A percentile compares a stretch with the other conserved stretches of the same genome.
Evolutionary conservation across 2,113 vertebrate species (phyloP).

Genomic region (Cichladusa arquata): DNA sequence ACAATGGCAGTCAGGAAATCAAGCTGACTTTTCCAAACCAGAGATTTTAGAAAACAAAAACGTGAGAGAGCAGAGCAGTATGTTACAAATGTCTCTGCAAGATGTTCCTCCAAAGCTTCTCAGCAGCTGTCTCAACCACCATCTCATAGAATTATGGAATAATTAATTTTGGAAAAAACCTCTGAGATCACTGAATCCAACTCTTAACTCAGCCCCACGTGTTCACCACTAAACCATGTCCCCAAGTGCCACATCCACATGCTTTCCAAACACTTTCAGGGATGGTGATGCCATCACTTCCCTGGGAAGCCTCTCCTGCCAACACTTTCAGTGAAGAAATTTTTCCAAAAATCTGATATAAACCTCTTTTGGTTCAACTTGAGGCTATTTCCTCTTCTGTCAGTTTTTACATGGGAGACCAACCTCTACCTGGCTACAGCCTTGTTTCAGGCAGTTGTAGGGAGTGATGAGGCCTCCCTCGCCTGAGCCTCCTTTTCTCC

Average conservation of each 20-base stretch:
- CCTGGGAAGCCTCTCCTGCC: not conserved
- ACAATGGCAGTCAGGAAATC: not conserved
- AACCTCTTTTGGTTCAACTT: not conserved
- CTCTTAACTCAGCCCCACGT: not conserved
- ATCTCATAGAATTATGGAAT: not conserved
- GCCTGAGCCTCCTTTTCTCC: not conserved
- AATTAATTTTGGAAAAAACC: not conserved
- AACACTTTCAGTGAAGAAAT: not conserved
- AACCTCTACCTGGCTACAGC: not conserved
- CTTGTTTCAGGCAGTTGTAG: not conserved
- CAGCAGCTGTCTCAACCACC: not conserved
- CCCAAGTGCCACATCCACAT: not conserved
- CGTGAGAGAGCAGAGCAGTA: not conserved
- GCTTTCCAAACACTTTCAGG: not conserved
- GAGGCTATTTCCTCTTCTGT: not conserved
- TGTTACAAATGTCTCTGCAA: not conserved
- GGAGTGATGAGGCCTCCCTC: too few species aligned
- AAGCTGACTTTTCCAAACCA: not conserved
- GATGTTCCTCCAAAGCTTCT: not conserved
- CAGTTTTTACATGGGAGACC: not conserved
- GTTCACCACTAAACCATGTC: not conserved
- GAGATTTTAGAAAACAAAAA: not conserved
- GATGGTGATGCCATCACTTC: not conserved
- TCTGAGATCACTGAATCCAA: not conserved
- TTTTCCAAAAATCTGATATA: not conserved